Conservation (phyloP, 2,888 invertebrate species). For the Plagodis dolabraria region DNA sequence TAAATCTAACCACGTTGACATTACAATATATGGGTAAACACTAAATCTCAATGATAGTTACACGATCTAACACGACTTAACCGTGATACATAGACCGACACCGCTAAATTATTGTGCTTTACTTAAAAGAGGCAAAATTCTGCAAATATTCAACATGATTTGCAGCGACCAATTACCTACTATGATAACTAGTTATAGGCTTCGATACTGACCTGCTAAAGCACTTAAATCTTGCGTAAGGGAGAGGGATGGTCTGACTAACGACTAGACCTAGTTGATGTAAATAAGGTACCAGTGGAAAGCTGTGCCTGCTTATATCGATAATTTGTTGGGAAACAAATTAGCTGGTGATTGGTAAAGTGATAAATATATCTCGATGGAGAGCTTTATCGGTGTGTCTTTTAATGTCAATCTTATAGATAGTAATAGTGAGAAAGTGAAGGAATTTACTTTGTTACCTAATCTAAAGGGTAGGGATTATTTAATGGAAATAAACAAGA, state of each 20-base stretch:
- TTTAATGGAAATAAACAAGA: neutral
- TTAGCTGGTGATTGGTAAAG: slow-evolving; percentile 17
- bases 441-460: neutral
- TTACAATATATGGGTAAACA: slow-evolving; percentile 12
- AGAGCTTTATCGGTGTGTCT: neutral
- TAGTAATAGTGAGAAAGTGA: neutral
- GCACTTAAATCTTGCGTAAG: slow-evolving; percentile 29
- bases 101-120: slow-evolving; percentile 24
- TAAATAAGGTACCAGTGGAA: slow-evolving; percentile 19
- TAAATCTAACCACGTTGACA: slow-evolving; percentile 4
- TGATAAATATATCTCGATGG: slow-evolving; percentile 6
- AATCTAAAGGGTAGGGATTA: neutral
- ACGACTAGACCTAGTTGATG: slow-evolving; percentile 3
- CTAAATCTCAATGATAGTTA: slow-evolving; percentile 7
- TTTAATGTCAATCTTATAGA: neutral
- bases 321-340: slow-evolving; percentile 23
- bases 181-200: slow-evolving; percentile 23
- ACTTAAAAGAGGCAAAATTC: slow-evolving; percentile 22
- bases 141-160: slow-evolving; percentile 26
- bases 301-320: slow-evolving; percentile 17
- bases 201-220: slow-evolving; percentile 7
- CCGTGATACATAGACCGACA: slow-evolving; percentile 22
- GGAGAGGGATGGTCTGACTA: slow-evolving; percentile 18
- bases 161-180: slow-evolving; percentile 24
- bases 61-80: slow-evolving; percentile 13